Base-by-base conservation (phyloP, 1,140 invertebrate species). In the Neodiprion lecontei region DNA sequence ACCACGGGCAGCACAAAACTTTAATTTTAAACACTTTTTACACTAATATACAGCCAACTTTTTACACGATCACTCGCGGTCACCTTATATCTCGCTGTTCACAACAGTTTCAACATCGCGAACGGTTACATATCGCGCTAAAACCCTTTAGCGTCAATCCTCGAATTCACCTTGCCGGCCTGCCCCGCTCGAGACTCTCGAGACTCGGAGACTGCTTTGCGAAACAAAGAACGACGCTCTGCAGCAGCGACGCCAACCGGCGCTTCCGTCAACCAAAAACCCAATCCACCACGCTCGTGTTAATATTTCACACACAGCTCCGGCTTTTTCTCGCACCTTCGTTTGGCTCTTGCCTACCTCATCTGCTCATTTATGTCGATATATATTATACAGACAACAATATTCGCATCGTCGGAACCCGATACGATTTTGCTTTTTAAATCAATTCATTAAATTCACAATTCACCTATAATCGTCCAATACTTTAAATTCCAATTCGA, bases 211-310 rank as follows among this genome's bases (percentile, higher is more conserved):
- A 88, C 86, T 87, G 84, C 40, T 78, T 82, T 82, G 71, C 84
- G 86, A 87, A 87, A 88, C 87, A 88, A 88, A 88, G 87, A 88
- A 88, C 86, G 86, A 88, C 87, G 87, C 87, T 78, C 82, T 84
- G 72, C 80, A 47, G n/a, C 14, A 9, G 72, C 71, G 78, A 28
- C 76, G 80, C 81, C 83, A 14, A 40, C 47, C 47, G 66, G 61
- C 72, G 66, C 47, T 72, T 12, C 72, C n/a, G 5, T 12, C 11
- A 14, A 61, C 53, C n/a, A 61, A 17, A 61, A 61, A 61, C n/a
- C n/a, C 53, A 61, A 61, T 61, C 53, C 53, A 9, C 53, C 53
- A 9, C 53, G n/a, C 53, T 61, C 4, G n/a, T 9, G 53, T 61
- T 61, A 17, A 61, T 61, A 61, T 61, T 61, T 61, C 11, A 61